phyloP scores from a whole-genome alignment of 1,140 invertebrate species.

The Lanistes nyassanus region DNA sequence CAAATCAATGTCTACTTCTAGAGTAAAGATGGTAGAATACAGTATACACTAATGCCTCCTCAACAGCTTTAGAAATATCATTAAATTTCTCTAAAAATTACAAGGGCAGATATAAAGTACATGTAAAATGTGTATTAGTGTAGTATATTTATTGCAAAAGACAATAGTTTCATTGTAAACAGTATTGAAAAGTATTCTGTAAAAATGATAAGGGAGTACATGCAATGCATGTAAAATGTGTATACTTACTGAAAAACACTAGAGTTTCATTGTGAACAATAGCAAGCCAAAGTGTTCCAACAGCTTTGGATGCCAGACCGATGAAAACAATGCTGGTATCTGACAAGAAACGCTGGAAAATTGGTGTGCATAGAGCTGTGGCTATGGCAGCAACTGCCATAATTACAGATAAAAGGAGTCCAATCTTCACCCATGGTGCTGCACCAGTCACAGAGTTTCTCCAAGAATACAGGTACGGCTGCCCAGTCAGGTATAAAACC shows the following conservation, averaged over 20 bases:
- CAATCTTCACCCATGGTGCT: slow-evolving; percentile 54
- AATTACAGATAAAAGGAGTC: slow-evolving; percentile 54
- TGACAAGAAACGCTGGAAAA: slow-evolving; percentile 51
- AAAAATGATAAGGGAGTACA: no score
- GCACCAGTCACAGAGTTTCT: slow-evolving; percentile 34
- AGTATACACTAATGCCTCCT: no score
- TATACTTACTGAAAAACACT: slow-evolving; percentile 56
- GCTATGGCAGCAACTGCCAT: slow-evolving; percentile 59
- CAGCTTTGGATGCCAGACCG: slow-evolving; percentile 59
- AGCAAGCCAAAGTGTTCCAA: slow-evolving; percentile 62
- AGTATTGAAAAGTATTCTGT: not conserved
- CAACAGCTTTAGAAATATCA: no score
- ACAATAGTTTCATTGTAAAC: not conserved
- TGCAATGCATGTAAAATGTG: not conserved
- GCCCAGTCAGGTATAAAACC: slow-evolving; percentile 55
- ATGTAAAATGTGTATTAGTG: no score
- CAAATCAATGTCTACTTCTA: no score
- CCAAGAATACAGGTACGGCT: slow-evolving; percentile 41
- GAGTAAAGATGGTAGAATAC: no score
- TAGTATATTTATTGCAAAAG: no score
- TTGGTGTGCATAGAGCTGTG: slow-evolving; percentile 47
- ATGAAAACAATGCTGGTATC: slow-evolving; percentile 55
- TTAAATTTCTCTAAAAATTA: no score
- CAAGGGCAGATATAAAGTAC: no score
- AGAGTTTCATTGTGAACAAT: slow-evolving; percentile 56